Evolutionary conservation across 2,113 vertebrate species (phyloP), one percentile per base, ranked within the genome.

Genomic region (Engystomops pustulosus): DNA sequence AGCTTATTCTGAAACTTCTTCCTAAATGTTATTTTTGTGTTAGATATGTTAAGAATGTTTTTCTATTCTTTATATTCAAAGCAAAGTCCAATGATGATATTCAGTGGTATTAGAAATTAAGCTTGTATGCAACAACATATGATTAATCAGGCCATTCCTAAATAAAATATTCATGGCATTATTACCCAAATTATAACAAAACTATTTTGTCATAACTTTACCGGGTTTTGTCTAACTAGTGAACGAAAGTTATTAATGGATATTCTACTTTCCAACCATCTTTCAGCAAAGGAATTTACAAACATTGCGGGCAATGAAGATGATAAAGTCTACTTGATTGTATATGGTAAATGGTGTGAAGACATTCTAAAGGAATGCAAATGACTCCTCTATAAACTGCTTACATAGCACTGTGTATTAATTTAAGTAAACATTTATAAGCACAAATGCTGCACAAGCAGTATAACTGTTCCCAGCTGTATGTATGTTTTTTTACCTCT

Each of bases 381-480:
- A 83, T 76, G 41, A 76, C 72, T 65, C 71, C 67, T 67, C 75
- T 83, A 60, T 83, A 76, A 83, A 83, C 81, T 83, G 71, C 71
- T 83, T 83, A 75, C 70, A 83, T 76, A 49, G 71, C 71, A 25
- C 71, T 83, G 81, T 83, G 58, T 83, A 76, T 83, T 83, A 49
- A 83, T 83, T 47, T 45, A 65, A 62, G 71, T 83, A 83, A 83
- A 83, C 71, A 83, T 83, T 75, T 76, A 34, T 67, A 83, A 83
- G 71, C 81, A 83, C 41, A 83, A 83, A 76, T 76, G 25, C 71
- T 83, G 81, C 58, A 45, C 55, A 32, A 83, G 71, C 70, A 51
- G 71, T 20, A 49, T 83, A 83, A 83, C 71, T 65, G 71, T 83
- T 83, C 81, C 81, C 81, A 83, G 81, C 81, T 83, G 81, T 72